Percentiles rank a stretch among this genome's conserved stretches.
Conservation (phyloP, 2,797 vertebrate species). For the Labroides dimidiatus region DNA sequence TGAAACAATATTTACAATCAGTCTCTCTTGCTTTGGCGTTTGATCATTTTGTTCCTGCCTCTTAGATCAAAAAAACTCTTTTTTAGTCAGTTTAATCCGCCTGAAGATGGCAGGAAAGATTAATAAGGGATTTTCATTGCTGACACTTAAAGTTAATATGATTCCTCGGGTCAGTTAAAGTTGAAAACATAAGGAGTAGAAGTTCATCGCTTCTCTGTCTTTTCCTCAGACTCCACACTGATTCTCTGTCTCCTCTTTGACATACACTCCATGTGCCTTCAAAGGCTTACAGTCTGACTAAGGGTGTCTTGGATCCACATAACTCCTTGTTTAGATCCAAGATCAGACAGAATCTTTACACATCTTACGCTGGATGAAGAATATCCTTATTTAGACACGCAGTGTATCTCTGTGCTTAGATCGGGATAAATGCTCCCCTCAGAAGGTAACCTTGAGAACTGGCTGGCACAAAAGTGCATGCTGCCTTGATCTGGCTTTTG, state of each 20-base stretch:
- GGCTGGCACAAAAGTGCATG: not conserved
- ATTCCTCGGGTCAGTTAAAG: too few species aligned
- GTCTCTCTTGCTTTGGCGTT: too few species aligned
- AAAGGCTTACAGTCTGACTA: not conserved
- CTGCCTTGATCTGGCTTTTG: not conserved
- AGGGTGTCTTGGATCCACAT: not conserved
- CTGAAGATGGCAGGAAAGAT: not conserved
- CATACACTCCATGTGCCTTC: not conserved
- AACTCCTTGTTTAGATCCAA: slow-evolving; percentile 10
- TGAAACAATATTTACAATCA: not conserved
- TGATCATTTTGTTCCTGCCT: not conserved
- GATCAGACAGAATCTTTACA: slow-evolving; percentile 6
- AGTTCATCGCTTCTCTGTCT: not conserved
- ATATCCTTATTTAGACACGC: slow-evolving; percentile 1
- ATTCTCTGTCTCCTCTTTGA: not conserved
- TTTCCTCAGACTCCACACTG: not conserved
- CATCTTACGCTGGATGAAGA: slow-evolving; percentile 3
- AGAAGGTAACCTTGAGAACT: not conserved
- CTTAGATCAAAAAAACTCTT: not conserved
- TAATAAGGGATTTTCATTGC: not conserved
- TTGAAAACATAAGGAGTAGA: not conserved
- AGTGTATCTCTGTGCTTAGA: not conserved
- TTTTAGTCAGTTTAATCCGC: not conserved
- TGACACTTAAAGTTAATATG: not conserved
- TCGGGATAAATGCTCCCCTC: slow-evolving; percentile 1